A percentile compares a stretch with the other conserved stretches of the same genome.
phyloP scores from a whole-genome alignment of 2,888 invertebrate genomes.

The Maniola hyperantus region DNA sequence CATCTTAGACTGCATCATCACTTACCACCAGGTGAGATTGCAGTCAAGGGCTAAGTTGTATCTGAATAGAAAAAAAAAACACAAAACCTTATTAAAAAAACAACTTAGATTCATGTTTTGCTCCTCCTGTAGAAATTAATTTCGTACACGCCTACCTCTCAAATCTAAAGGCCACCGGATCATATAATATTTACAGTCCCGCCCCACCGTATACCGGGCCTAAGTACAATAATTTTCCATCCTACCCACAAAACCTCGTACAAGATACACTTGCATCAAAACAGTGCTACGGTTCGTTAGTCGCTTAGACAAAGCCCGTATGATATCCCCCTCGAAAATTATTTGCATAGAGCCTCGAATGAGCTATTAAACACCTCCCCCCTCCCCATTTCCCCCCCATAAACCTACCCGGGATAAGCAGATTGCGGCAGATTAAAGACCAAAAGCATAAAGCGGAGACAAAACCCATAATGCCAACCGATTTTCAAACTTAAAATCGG shows the following conservation, averaged over 20 bases:
- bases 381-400: slow-evolving; percentile 39
- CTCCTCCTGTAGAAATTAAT: not conserved
- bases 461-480: slow-evolving; percentile 54
- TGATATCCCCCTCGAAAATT: slow-evolving; percentile 74
- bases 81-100: no score
- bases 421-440: slow-evolving; percentile 83
- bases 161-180: slow-evolving; percentile 11
- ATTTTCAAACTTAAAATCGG: slow-evolving; percentile 66
- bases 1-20: no score
- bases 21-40: no score
- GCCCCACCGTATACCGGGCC: slow-evolving; percentile 45
- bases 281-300: slow-evolving; percentile 77
- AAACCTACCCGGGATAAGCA: slow-evolving; percentile 71
- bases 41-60: no score
- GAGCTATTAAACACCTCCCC: slow-evolving; percentile 81
- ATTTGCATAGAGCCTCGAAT: slow-evolving; percentile 82
- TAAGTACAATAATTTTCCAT: slow-evolving; percentile 73
- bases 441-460: slow-evolving; percentile 70
- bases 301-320: slow-evolving; percentile 79
- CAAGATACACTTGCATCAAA: slow-evolving; percentile 74
- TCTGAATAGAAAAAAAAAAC: no score
- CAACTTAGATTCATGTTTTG: no score
- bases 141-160: not conserved
- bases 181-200: slow-evolving; percentile 38
- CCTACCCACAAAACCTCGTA: slow-evolving; percentile 66